These are phyloP conservation scores for Rhamnusium bicolor DNA, from an alignment of 2,888 invertebrate species.

Conservation along the genomic window DNA sequence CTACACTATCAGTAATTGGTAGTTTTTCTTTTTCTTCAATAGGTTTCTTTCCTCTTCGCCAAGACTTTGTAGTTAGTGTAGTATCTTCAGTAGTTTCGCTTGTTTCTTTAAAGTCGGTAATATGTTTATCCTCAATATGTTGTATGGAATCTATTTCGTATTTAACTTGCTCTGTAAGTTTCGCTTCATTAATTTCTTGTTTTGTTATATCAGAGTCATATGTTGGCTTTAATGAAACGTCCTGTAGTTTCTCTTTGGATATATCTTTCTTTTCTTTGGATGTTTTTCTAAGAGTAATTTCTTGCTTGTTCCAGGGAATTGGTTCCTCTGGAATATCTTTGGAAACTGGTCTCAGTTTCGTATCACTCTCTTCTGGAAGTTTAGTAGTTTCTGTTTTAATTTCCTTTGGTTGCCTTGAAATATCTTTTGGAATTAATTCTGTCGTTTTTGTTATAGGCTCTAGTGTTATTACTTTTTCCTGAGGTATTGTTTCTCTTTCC, in stretches of 20 bases:
- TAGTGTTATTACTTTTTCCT: neutral
- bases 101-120: slow-evolving; percentile 43
- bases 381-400: neutral
- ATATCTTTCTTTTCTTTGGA: slow-evolving; percentile 67
- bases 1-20: neutral
- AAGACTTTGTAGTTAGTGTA: slow-evolving; percentile 61
- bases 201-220: neutral
- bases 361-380: neutral
- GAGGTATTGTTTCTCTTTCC: slow-evolving; percentile 29
- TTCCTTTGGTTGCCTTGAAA: neutral
- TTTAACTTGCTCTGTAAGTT: no score
- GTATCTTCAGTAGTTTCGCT: slow-evolving; percentile 56
- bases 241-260: slow-evolving; percentile 52
- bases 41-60: slow-evolving; percentile 50
- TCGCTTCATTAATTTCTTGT: neutral
- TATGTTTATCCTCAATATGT: slow-evolving; percentile 10
- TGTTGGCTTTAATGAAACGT: neutral
- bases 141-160: slow-evolving; percentile 55
- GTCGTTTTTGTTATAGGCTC: neutral
- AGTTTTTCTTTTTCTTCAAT: neutral
- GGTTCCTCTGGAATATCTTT: slow-evolving; percentile 66
- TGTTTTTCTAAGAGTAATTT: slow-evolving; percentile 72
- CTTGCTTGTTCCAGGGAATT: slow-evolving; percentile 77
- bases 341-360: neutral
- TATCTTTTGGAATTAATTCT: neutral